Evolutionary conservation across 2,888 invertebrate genomes (phyloP), one percentile per base, ranked within the genome.

Genomic region (Stenotaenia linearis): DNA sequence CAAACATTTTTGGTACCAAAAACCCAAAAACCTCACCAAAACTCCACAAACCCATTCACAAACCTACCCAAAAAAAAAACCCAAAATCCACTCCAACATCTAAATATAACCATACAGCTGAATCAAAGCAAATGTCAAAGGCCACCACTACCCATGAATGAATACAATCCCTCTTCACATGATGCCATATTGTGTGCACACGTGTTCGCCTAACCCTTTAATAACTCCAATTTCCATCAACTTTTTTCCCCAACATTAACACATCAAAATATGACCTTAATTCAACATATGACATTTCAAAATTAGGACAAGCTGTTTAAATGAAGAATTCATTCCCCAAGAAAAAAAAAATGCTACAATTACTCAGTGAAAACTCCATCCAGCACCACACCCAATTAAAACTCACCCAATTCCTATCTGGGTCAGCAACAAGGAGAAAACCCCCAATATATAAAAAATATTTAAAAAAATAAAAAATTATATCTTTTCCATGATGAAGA

Each of bases 121-220:
- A 61, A 61, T 61, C 61, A 61, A 23, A 61, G 7, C 25, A 61
- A 61, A 61, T 61, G 61, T 61, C 61, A 61, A 61, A 61, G 61
- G 25, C 23, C 61, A 61, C 61, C 1, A 25, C 9, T 12, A 61
- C 25, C 21, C 23, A 61, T 61, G 61, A 61, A 61, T 61, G 61
- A 61, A 61, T 28, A 23, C 61, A 61, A 61, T 23, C 23, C 61
- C 25, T 61, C 61, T 15, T 25, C 61, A 61, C 61, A 61, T 61
- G 61, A 28, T 61, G 61, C 61, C 61, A 25, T 61, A 28, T 28
- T 61, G 61, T 61, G 15, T 28, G 25, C 23, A 61, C 61, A 61
- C 61, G 61, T 61, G 61, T 7, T 61, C n/a, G 23, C 28, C 28
- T 61, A 61, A 61, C 61, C 61, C 61, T 61, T 61, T 61, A 6